Evolutionary conservation across 2,797 vertebrate species (phyloP), one percentile per base, ranked within the genome.

Genomic region (Scyliorhinus canicula): DNA sequence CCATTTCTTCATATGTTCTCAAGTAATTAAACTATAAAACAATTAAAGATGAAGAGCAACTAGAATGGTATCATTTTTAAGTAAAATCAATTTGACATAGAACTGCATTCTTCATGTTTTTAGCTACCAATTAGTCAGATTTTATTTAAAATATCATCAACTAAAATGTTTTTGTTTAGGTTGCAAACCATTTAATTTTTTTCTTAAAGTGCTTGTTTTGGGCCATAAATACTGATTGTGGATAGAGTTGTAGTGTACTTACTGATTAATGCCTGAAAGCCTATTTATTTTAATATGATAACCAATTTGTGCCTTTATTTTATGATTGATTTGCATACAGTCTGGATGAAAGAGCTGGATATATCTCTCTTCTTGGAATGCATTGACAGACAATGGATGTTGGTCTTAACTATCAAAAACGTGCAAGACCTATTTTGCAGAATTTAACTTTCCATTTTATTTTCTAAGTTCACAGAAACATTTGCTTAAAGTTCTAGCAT

Each of bases 231-330:
- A 69, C 91, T 69, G 67, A 94, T 52, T 74, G 93, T 74, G n/a
- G 44, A 94, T 74, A n/a, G 67, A 74, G 52, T 19, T 74, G 93
- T 31, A 94, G 50, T 94, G 28, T 94, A 94, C 74, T 94, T 94
- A 55, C 93, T 94, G 93, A 94, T 94, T 94, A 69, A 94, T 74
- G 93, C 35, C 21, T 94, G 93, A 94, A 94, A 74, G 93, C 47
- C 47, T 50, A 93, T 93, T 93, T 93, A 93, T 52, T 74, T 93
- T 93, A 71, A 93, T 93, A 71, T 71, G 93, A 71, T 93, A 71
- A 50, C 14, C 47, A 74, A 93, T 93, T 93, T 71, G 67, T 74
- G 47, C 60, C n/a, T 67, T 93, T 67, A 93, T 74, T 93, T 74
- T 71, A 93, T 93, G 93, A 74, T 93, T 93, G 67, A 93, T 93